Evolutionary conservation across 2,797 vertebrate genomes (phyloP).

Genomic region (Austrolebias charrua): DNA sequence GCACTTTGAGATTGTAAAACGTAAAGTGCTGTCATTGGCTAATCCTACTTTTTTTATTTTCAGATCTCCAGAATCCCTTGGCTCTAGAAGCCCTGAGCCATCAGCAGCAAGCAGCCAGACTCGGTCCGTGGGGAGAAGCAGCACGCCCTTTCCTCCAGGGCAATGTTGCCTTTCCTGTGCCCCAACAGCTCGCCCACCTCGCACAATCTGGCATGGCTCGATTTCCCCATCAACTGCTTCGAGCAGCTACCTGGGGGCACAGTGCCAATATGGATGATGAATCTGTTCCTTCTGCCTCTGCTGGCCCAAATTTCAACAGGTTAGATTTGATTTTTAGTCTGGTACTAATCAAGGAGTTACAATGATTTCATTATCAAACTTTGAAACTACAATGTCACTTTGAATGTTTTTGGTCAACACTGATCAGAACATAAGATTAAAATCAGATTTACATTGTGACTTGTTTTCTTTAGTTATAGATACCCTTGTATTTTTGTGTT

Average conservation of each 20-base stretch:
- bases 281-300: constrained; percentile 55
- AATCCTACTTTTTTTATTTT: constrained; percentile 34
- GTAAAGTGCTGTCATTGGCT: not conserved
- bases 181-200: constrained; percentile 89
- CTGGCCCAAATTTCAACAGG: constrained; percentile 87
- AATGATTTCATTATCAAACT: not conserved
- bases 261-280: constrained; percentile 87
- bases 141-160: constrained; percentile 89
- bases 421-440: not conserved
- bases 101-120: constrained; percentile 85
- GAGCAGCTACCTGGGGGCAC: constrained; percentile 88
- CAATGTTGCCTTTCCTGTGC: constrained; percentile 85
- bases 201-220: constrained; percentile 88
- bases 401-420: not conserved
- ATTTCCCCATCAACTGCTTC: constrained; percentile 88
- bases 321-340: constrained; percentile 47
- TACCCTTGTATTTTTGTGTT: not conserved
- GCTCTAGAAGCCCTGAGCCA: constrained; percentile 90
- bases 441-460: too few relatives aligned
- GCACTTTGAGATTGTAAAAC: too few relatives aligned
- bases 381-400: not conserved
- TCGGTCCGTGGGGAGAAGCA: constrained; percentile 94
- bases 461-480: not conserved
- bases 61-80: constrained; percentile 89
- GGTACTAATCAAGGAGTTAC: not conserved